Base-by-base conservation (phyloP, 2,888 invertebrate species). In the Apotomis betuletana region DNA sequence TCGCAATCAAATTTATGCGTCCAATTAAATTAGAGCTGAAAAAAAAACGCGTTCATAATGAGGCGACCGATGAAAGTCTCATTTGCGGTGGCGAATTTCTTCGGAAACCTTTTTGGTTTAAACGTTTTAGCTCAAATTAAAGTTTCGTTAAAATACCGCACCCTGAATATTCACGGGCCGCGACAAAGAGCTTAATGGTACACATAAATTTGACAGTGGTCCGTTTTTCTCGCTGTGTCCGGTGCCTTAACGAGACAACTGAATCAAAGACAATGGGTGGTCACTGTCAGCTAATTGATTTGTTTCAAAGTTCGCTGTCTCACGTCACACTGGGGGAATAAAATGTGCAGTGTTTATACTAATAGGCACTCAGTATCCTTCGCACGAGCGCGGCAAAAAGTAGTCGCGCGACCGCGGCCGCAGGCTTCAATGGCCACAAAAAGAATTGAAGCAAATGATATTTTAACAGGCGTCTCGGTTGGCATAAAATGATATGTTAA, bases 261-360 rank as follows among this genome's bases (percentile, higher is more conserved):
- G 87, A 87, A 87, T 87, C 83, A 86, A 85, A 85, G 78, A 88
- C 88, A 90, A 90, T 89, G 88, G 88, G 87, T 85, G 86, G 86
- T 80, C 85, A 81, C 76, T 77, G 79, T 75, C 76, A 61, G 77
- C 81, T 82, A 86, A 90, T 86, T 89, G 86, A 89, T 87, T 83
- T 86, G 86, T 88, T 82, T 79, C 77, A 78, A 76, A 80, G 72
- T 76, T 74, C 51, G 68, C 67, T 67, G 70, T 77, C 51, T 52
- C 73, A 49, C 52, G 58, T 62, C 67, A 72, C 75, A 78, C 77
- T 76, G 77, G 78, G 74, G 72, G 70, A 62, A 63, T 58, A 74
- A 70, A 64, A 72, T 68, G 67, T 59, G 68, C 68, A 46, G 57
- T 68, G 72, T 46, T 59, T 44, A 46, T 61, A 63, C 72, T 72